phyloP scores from a whole-genome alignment of 2,797 vertebrate species.

The Hydrophis major region DNA sequence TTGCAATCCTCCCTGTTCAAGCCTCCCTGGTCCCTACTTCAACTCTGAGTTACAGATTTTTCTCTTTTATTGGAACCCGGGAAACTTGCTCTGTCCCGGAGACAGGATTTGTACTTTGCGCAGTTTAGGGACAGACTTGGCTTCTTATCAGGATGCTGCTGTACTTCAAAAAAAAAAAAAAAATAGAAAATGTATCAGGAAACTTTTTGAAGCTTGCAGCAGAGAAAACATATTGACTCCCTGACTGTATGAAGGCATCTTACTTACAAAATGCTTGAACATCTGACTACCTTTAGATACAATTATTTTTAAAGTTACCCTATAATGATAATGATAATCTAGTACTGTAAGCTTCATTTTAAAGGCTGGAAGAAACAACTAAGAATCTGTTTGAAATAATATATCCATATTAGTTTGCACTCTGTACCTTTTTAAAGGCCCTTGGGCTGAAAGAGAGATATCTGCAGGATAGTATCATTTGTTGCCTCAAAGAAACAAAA shows the following conservation, averaged over 20 bases:
- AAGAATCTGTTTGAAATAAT: not conserved
- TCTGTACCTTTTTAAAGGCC: too few species aligned
- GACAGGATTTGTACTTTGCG: not conserved
- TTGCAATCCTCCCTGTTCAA: too few species aligned
- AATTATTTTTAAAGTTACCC: not conserved
- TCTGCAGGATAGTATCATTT: not conserved
- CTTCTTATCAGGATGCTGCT: not conserved
- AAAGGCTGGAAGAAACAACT: not conserved
- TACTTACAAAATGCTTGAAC: not conserved
- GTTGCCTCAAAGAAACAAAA: not conserved
- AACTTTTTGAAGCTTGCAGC: not conserved
- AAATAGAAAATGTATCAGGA: not conserved
- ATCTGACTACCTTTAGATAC: rapidly evolving
- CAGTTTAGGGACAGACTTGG: not conserved
- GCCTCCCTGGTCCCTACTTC: not conserved
- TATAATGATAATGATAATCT: not conserved
- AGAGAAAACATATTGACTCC: rapidly evolving
- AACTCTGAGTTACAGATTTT: not conserved
- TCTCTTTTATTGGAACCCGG: not conserved
- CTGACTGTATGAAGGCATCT: not conserved
- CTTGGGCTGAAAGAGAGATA: too few species aligned
- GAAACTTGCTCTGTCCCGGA: not conserved
- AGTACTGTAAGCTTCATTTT: not conserved
- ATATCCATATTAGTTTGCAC: not conserved
- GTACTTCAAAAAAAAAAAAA: not conserved